A percentile compares a stretch with the other conserved stretches of the same genome.
Evolutionary conservation across 2,888 invertebrate species (phyloP).

Genomic region (Unio pictorum): DNA sequence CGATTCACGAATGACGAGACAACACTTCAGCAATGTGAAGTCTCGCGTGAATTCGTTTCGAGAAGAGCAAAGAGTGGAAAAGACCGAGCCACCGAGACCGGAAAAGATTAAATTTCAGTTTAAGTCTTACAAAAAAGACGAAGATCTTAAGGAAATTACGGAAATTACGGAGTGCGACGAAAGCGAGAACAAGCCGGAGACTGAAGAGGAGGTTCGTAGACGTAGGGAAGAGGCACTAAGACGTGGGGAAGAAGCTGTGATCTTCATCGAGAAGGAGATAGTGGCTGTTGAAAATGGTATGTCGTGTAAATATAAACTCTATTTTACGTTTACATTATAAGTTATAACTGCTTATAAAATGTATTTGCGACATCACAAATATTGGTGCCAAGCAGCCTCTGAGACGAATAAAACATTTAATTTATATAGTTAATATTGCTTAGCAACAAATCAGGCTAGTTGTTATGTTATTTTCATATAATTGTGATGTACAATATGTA

Average conservation of each 20-base stretch:
- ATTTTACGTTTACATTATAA: no score
- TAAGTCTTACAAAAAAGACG: conserved; percentile 20
- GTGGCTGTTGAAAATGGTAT: conserved; percentile 60
- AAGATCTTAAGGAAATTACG: conserved; percentile 34
- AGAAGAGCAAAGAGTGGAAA: conserved; percentile 11
- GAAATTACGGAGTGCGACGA: conserved; percentile 36
- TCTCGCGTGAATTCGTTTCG: no score
- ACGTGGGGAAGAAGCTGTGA: conserved; percentile 40
- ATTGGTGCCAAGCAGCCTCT: no score
- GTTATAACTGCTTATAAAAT: no score
- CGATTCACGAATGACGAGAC: conserved; percentile 10
- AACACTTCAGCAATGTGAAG: background rate
- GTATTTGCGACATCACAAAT: no score
- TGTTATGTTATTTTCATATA: no score
- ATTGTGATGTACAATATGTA: no score
- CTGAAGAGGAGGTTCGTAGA: conserved; percentile 16
- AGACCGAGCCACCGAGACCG: conserved; percentile 33
- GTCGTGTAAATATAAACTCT: conserved; percentile 1
- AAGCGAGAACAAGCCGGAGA: conserved; percentile 13
- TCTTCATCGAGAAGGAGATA: conserved; percentile 56
- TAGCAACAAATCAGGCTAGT: no score
- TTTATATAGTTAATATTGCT: no score
- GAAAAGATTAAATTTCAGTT: conserved; percentile 42
- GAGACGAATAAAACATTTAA: no score
- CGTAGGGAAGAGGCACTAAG: conserved; percentile 17